Conservation (phyloP, 2,888 invertebrate genomes). For the Netelia fuscicornis region DNA sequence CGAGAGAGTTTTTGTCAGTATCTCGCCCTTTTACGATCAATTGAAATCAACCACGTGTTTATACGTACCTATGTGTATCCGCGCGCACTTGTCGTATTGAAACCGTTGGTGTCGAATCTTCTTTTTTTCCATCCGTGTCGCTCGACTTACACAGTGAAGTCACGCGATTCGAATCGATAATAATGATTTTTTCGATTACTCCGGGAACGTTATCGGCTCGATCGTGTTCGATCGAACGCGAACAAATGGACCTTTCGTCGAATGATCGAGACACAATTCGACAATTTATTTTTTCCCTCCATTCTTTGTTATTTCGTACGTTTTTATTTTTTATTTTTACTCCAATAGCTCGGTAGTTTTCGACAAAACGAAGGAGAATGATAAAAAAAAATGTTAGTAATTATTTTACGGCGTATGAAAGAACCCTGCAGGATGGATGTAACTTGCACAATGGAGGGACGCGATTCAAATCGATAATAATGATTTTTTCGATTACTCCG, state of each 20-base stretch:
- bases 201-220: neutral
- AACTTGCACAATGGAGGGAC: neutral
- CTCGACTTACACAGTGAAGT: neutral
- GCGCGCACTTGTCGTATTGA: neutral
- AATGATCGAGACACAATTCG: neutral
- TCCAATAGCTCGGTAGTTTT: no score
- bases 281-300: neutral
- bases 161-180: conserved; percentile 31
- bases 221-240: neutral
- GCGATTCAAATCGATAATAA: conserved; percentile 25
- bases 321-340: neutral
- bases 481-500: neutral
- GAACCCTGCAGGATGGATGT: neutral
- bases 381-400: neutral
- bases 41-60: conserved; percentile 43
- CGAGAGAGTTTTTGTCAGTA: conserved; percentile 33
- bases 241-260: no score
- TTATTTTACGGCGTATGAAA: neutral
- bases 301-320: no score
- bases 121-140: neutral
- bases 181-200: neutral
- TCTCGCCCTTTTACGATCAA: conserved; percentile 23
- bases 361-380: neutral
- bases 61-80: neutral
- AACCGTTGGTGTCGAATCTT: conserved; percentile 23